phyloP scores from a whole-genome alignment of 2,113 vertebrate genomes.

The Archilochus colubris region DNA sequence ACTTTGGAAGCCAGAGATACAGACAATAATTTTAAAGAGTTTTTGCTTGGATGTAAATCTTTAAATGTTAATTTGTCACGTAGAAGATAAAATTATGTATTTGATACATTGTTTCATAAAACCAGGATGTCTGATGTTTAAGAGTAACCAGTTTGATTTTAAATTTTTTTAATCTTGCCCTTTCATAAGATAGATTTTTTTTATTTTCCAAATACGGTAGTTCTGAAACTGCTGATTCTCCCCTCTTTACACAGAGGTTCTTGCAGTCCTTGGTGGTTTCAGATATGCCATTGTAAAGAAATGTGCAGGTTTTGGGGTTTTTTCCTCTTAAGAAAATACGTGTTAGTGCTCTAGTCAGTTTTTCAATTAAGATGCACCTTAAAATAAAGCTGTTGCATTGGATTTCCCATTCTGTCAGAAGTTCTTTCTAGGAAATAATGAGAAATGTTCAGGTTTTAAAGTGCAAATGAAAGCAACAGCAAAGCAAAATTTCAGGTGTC shows the following conservation, averaged over 20 bases:
- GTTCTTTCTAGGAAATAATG: background rate
- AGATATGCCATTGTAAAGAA: background rate
- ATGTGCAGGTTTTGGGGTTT: background rate
- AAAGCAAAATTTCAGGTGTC: background rate
- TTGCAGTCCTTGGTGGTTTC: background rate
- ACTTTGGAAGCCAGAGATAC: background rate
- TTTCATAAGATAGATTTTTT: background rate
- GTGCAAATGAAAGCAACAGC: background rate
- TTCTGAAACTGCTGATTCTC: background rate
- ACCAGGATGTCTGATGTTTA: background rate
- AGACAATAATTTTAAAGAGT: background rate
- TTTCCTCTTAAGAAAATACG: background rate
- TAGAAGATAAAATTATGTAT: background rate
- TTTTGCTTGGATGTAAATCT: background rate
- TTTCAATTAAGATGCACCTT: background rate
- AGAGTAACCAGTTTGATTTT: background rate
- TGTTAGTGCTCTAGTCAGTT: background rate
- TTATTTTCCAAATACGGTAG: background rate
- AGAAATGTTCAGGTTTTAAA: background rate
- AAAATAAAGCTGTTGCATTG: background rate
- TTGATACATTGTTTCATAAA: background rate
- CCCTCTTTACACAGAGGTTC: background rate
- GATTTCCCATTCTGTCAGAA: background rate
- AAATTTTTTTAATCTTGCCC: fast-evolving
- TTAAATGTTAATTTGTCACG: background rate